Evolutionary conservation across 2,113 vertebrate genomes (phyloP).

Genomic region (Hippocampus barbouri): DNA sequence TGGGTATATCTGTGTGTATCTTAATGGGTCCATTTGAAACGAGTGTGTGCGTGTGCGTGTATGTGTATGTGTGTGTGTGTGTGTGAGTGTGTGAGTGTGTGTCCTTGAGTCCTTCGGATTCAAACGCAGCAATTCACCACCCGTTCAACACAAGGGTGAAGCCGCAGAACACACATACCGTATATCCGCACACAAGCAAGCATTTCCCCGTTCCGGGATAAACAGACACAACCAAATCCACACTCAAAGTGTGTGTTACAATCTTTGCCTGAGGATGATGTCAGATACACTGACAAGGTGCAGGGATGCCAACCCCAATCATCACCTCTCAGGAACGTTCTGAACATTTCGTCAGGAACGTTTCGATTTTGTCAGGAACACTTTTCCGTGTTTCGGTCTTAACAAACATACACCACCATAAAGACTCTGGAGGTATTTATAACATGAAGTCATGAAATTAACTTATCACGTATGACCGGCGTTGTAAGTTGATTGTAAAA

Average conservation of each 20-base stretch:
- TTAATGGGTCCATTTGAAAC: slow-evolving; percentile 71
- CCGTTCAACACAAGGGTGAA: slow-evolving; percentile 66
- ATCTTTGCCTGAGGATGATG: slow-evolving; percentile 36
- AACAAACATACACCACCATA: slow-evolving; percentile 16
- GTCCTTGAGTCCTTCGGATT: slow-evolving; percentile 73
- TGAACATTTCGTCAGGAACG: slow-evolving; percentile 1
- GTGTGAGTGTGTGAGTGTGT: neutral
- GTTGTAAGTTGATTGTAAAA: neutral
- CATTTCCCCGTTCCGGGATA: slow-evolving; percentile 6
- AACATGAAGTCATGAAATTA: neutral
- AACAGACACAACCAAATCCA: slow-evolving; percentile 16
- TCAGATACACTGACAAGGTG: slow-evolving; percentile 48
- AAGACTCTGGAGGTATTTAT: neutral
- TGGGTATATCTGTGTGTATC: slow-evolving; percentile 30
- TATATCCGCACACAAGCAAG: slow-evolving; percentile 12
- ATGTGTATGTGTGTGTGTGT: too few species aligned
- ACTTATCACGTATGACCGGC: too few species aligned
- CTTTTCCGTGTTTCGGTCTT: slow-evolving; percentile 37
- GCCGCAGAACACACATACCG: slow-evolving; percentile 37
- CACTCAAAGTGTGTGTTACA: slow-evolving; percentile 4
- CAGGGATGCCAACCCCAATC: slow-evolving; percentile 38
- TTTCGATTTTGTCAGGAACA: too few species aligned
- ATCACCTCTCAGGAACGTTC: slow-evolving; percentile 39
- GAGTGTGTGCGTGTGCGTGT: too few species aligned
- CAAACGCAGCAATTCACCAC: slow-evolving; percentile 61